Percentiles rank a stretch among this genome's conserved stretches.
These are phyloP conservation scores for Drosophila kambysellisi DNA, from an alignment of 2,888 invertebrate genomes.

Conservation along the genomic window DNA sequence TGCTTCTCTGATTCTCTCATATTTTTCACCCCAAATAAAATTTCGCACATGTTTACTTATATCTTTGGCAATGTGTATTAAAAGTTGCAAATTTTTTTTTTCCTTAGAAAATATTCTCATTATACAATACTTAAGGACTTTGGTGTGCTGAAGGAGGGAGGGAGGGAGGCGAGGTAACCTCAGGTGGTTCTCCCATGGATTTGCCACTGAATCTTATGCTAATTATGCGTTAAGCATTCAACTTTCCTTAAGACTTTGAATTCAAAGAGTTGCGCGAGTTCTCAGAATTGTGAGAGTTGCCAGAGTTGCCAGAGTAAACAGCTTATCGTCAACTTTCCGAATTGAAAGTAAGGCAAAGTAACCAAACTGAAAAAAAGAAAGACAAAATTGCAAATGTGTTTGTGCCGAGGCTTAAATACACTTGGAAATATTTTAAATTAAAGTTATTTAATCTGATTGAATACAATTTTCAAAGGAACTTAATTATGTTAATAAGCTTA, in stretches of 20 bases:
- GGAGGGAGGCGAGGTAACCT: conserved; percentile 1
- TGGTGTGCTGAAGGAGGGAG: neutral
- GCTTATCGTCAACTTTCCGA: conserved; percentile 49
- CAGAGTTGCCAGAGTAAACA: conserved; percentile 39
- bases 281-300: conserved; percentile 24
- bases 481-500: neutral
- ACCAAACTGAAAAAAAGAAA: neutral
- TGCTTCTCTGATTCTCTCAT: neutral
- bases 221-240: conserved; percentile 72
- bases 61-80: conserved; percentile 13
- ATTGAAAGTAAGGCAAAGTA: conserved; percentile 22
- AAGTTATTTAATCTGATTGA: neutral
- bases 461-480: neutral
- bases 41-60: conserved; percentile 18
- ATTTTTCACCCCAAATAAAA: neutral
- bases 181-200: conserved; percentile 42
- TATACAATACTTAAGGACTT: conserved; percentile 12
- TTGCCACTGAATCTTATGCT: conserved; percentile 70
- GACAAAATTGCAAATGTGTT: neutral
- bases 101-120: conserved; percentile 23
- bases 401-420: conserved; percentile 5
- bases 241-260: conserved; percentile 58
- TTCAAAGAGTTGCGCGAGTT: conserved; percentile 50
- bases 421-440: neutral
- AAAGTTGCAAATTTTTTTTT: conserved; percentile 32